These are phyloP conservation scores for Formica exsecta DNA, from an alignment of 1,140 invertebrate genomes.

Conservation along the genomic window DNA sequence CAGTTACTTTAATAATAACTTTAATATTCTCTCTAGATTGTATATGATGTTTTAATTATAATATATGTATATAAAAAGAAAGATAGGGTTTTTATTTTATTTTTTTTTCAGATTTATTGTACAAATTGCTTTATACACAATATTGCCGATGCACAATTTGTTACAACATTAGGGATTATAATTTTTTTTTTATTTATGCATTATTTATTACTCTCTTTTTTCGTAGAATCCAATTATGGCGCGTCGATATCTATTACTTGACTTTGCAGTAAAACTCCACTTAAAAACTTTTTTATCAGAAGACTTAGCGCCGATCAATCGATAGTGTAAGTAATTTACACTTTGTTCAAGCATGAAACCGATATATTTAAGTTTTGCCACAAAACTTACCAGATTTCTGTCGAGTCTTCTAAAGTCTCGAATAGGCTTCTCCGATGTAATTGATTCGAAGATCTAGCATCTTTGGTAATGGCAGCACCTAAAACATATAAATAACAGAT, in stretches of 20 bases:
- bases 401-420: constrained; percentile 79
- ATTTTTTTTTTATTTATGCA: not conserved
- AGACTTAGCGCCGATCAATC: constrained; percentile 20
- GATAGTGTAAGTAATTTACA: constrained; percentile 34
- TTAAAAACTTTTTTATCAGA: constrained; percentile 42
- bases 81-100: not conserved
- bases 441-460: constrained; percentile 80
- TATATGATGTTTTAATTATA: not conserved
- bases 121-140: not conserved
- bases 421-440: constrained; percentile 78
- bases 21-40: not conserved
- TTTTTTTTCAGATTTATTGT: not conserved
- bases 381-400: constrained; percentile 71
- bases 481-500: constrained; percentile 37
- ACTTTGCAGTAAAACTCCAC: not conserved
- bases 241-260: not conserved
- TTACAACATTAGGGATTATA: not conserved
- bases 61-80: too few relatives aligned
- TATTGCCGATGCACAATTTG: not conserved
- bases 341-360: constrained; percentile 5
- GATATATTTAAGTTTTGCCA: constrained; percentile 43
- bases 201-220: not conserved
- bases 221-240: constrained; percentile 8
- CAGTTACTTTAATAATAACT: not conserved
- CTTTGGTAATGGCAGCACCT: constrained; percentile 74